Evolutionary conservation across 1,140 invertebrate genomes (phyloP).

Genomic region (Zaprionus capensis): DNA sequence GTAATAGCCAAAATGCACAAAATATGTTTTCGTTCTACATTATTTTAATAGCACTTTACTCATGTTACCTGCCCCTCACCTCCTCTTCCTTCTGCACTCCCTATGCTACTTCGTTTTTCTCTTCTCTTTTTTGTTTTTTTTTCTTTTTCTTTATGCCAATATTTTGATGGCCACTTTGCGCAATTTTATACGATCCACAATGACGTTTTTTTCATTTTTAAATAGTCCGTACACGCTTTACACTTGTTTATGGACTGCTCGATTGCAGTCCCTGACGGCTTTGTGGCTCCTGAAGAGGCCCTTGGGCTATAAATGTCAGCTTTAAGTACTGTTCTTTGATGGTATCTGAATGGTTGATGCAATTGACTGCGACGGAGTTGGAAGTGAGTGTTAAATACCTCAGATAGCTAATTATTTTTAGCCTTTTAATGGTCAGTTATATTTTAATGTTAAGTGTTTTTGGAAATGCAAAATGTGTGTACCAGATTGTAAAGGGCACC

Average conservation of each 20-base stretch:
- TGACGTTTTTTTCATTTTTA: conserved; percentile 45
- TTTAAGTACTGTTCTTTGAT: background rate
- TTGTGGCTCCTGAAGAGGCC: background rate
- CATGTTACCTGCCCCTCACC: conserved; percentile 2
- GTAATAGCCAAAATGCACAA: conserved; percentile 57
- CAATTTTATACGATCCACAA: conserved; percentile 64
- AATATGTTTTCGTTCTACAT: conserved; percentile 68
- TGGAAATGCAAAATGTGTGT: background rate
- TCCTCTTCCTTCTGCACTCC: background rate
- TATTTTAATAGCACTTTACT: conserved; percentile 67
- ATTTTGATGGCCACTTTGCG: conserved; percentile 74
- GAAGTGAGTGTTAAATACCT: background rate
- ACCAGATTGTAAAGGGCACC: background rate
- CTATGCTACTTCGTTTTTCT: conserved; percentile 2
- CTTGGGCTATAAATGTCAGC: background rate
- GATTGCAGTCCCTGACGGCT: conserved; percentile 26
- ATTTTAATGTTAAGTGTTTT: background rate
- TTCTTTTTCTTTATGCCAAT: conserved; percentile 48
- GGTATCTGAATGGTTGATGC: background rate
- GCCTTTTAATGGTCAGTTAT: background rate
- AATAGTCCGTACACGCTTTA: conserved; percentile 48
- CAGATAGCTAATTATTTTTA: background rate
- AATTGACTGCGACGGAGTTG: background rate
- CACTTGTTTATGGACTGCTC: conserved; percentile 56
- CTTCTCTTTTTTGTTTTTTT: background rate